These are phyloP conservation scores for Mesembrinibis cayennensis DNA, from an alignment of 2,113 vertebrate genomes.

Conservation along the genomic window DNA sequence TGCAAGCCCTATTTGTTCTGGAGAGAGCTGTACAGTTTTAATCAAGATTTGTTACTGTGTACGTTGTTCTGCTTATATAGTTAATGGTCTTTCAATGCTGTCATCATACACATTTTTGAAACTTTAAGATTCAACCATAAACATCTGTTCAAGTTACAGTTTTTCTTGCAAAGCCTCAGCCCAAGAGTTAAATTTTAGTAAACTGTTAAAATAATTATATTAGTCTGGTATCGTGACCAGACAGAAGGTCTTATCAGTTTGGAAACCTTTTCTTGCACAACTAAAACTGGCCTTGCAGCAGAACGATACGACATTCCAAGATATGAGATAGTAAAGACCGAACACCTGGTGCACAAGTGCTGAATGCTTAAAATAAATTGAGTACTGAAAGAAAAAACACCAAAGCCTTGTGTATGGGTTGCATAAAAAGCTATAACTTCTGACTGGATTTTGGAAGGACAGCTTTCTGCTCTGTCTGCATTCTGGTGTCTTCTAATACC, in stretches of 20 bases:
- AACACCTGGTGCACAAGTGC: not conserved
- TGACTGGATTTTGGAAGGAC: not conserved
- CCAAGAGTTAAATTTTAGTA: not conserved
- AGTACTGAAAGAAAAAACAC: not conserved
- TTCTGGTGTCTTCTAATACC: not conserved
- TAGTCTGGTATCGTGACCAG: not conserved
- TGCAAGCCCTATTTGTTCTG: not conserved
- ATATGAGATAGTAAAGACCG: not conserved
- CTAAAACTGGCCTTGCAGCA: not conserved
- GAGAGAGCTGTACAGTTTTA: not conserved
- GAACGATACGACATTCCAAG: not conserved
- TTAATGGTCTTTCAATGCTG: not conserved
- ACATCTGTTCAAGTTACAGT: not conserved
- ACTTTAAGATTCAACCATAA: not conserved
- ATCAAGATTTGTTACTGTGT: not conserved
- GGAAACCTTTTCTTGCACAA: not conserved
- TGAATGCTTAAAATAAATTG: not conserved
- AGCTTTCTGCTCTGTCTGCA: not conserved
- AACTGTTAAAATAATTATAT: not conserved
- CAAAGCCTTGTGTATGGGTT: not conserved
- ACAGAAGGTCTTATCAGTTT: not conserved
- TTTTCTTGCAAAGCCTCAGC: not conserved
- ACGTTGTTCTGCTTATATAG: not conserved
- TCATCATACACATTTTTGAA: not conserved
- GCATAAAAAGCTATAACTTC: not conserved